phyloP scores from a whole-genome alignment of 1,140 invertebrate genomes.

The Drosophila albomicans region DNA sequence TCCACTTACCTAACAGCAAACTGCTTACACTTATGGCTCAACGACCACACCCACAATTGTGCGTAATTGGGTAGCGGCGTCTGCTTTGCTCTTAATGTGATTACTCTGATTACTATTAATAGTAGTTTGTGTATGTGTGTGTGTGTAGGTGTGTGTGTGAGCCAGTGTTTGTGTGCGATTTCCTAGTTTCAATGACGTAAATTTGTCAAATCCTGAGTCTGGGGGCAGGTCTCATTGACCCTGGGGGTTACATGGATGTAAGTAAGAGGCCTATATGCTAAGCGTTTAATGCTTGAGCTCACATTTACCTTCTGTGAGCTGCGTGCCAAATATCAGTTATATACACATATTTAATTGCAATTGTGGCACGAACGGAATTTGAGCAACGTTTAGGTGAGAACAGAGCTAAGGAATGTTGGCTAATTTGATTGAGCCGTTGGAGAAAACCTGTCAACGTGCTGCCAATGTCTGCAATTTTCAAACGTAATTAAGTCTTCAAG shows the following conservation, averaged over 20 bases:
- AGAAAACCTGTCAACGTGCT: not conserved
- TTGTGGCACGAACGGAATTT: constrained; percentile 5
- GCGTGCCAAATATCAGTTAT: constrained; percentile 9
- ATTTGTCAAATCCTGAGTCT: constrained; percentile 40
- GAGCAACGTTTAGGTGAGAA: constrained; percentile 5
- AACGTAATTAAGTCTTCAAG: constrained; percentile 7
- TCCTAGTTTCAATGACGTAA: constrained; percentile 43
- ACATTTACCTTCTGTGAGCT: not conserved
- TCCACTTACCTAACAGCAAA: constrained; percentile 52
- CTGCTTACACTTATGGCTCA: constrained; percentile 12
- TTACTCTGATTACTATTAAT: constrained; percentile 55
- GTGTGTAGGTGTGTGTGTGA: constrained; percentile 7
- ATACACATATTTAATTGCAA: constrained; percentile 21
- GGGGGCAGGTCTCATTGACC: constrained; percentile 13
- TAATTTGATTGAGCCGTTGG: constrained; percentile 9
- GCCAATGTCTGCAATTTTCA: constrained; percentile 9
- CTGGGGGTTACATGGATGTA: constrained; percentile 1
- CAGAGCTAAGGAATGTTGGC: not conserved
- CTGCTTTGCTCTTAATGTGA: constrained; percentile 38
- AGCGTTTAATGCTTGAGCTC: constrained; percentile 24
- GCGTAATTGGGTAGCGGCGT: constrained; percentile 33
- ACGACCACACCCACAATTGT: constrained; percentile 24
- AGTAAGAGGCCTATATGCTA: constrained; percentile 17
- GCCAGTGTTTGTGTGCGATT: constrained; percentile 20
- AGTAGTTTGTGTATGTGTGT: constrained; percentile 17